Evolutionary conservation across 1,140 invertebrate genomes (phyloP), one percentile per base, ranked within the genome.

Genomic region (Apis mellifera): DNA sequence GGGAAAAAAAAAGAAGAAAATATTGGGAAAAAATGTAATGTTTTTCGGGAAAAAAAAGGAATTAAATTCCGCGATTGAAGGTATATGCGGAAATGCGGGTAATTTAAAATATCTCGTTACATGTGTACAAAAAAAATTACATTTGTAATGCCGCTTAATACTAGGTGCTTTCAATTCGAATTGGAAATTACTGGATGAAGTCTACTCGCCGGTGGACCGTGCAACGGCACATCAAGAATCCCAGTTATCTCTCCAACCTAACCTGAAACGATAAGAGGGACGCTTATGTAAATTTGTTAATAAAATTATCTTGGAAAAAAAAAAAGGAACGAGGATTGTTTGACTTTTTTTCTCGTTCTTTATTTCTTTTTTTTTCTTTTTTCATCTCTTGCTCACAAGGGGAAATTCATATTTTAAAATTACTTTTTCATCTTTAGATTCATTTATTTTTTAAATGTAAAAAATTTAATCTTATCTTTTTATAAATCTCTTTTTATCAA

Each of bases 201-300:
- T 65, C 84, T 78, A 17, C 84, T 54, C 9, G 85, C 71, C 4
- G 82, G 62, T n/a, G 84, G 78, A 23, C 71, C 65, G 60, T 78
- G 86, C 62, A 88, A 82, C 32, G 86, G 85, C 72, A 76, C 69
- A 73, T 75, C 76, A 32, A 88, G 69, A 55, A 84, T 59, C 11
- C 74, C 78, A 50, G 85, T 59, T 71, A 88, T 82, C 42, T 88
- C 86, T 9, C 86, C 85, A 60, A 84, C 64, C 26, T 88, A 70
- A 74, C 64, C 86, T 88, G 26, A 60, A 66, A 68, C 32, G 65
- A 68, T 62, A 76, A 71, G 55, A 65, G 15, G 21, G 0, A 48
- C 71, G 50, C 48, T 78, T 55, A 21, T 59, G 17, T 59, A 50
- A 32, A 79, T 62, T 73, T 64, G 64, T 78, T 59, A 69, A 69